phyloP scores from a whole-genome alignment of 2,888 invertebrate genomes.

The Amphimallon solstitiale region DNA sequence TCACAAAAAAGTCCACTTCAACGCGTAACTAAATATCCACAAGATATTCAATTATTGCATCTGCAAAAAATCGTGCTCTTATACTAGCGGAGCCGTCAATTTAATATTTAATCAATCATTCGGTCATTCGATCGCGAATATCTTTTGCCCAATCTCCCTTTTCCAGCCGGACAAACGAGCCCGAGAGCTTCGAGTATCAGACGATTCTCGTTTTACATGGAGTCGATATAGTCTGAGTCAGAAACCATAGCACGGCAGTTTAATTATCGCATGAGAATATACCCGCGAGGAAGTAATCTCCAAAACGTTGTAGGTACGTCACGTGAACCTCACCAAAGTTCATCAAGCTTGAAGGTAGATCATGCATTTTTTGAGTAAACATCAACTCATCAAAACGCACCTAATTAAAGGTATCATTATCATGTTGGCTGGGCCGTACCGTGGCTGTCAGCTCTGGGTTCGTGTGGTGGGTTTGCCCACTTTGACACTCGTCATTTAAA shows the following conservation, averaged over 20 bases:
- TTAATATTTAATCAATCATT: constrained; percentile 29
- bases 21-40: background rate
- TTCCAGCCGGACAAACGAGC: background rate
- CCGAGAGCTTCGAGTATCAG: background rate
- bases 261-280: constrained; percentile 45
- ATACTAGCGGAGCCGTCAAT: constrained; percentile 8
- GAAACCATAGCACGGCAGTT: constrained; percentile 21
- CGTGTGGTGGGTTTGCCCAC: constrained; percentile 50
- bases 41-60: background rate
- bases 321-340: constrained; percentile 44
- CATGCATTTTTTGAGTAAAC: constrained; percentile 58
- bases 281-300: constrained; percentile 46
- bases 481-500: constrained; percentile 58
- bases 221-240: background rate
- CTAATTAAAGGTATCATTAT: constrained; percentile 63
- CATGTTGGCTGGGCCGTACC: constrained; percentile 55
- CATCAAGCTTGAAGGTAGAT: constrained; percentile 48
- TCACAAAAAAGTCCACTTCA: background rate
- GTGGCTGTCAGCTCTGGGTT: constrained; percentile 55
- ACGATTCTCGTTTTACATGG: constrained; percentile 4
- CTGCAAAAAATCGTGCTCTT: background rate
- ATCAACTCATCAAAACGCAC: constrained; percentile 59
- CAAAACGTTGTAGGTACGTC: constrained; percentile 37
- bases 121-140: constrained; percentile 21
- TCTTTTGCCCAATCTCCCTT: background rate